phyloP scores from a whole-genome alignment of 2,797 vertebrate genomes.

The Spinus olivaceus region DNA sequence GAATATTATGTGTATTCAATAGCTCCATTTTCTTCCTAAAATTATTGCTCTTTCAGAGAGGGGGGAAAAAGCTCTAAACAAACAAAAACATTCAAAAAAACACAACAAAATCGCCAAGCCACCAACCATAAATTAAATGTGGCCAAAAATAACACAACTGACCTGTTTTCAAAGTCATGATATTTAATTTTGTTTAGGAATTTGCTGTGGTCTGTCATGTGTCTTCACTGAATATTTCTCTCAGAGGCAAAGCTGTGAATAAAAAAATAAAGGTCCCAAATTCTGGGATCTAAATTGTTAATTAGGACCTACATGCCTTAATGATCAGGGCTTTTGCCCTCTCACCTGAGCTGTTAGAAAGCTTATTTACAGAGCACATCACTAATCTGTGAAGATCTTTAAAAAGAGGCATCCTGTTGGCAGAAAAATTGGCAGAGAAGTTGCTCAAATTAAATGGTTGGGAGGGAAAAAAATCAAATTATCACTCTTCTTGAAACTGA shows the following conservation, averaged over 20 bases:
- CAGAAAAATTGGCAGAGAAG: background rate
- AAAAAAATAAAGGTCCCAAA: background rate
- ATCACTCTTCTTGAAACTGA: background rate
- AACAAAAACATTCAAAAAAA: background rate
- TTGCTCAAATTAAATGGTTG: background rate
- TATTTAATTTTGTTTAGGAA: background rate
- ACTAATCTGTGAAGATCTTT: background rate
- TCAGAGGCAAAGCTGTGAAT: background rate
- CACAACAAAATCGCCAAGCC: fast-evolving
- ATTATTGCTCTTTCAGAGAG: background rate
- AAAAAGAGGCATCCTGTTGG: background rate
- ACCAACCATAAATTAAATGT: background rate
- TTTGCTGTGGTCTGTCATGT: fast-evolving
- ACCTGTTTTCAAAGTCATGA: background rate
- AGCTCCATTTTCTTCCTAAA: background rate
- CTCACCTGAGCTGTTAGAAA: background rate
- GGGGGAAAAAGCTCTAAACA: fast-evolving
- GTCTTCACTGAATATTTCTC: background rate
- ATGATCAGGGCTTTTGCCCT: background rate
- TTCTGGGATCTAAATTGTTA: background rate
- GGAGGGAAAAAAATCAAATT: background rate
- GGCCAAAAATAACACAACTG: background rate
- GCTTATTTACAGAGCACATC: background rate
- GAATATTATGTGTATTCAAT: background rate
- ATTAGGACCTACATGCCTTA: background rate